Conservation (phyloP, 2,888 invertebrate species). For the Quadriops clusia region DNA sequence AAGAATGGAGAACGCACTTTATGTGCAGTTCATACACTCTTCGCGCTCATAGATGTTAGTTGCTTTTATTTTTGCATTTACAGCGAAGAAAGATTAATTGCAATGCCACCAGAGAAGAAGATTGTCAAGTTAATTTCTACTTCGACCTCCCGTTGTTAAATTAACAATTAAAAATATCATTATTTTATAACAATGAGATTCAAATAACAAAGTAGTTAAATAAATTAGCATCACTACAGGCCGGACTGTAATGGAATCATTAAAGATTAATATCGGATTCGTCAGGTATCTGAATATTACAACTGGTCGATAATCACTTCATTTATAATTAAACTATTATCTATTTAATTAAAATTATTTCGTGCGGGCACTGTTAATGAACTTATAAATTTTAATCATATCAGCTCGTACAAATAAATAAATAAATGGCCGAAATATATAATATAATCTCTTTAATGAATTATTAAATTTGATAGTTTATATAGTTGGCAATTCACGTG, state of each 20-base stretch:
- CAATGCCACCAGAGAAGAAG: slow-evolving; percentile 1
- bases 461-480: too few relatives aligned
- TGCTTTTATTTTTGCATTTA: slow-evolving; percentile 1
- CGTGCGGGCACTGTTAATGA: slow-evolving; percentile 1
- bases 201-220: slow-evolving; percentile 25
- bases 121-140: slow-evolving; percentile 2
- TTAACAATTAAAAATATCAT: slow-evolving; percentile 21
- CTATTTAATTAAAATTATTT: slow-evolving; percentile 20
- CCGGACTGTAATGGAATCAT: slow-evolving; percentile 31
- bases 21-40: too few relatives aligned
- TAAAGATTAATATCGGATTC: slow-evolving; percentile 29
- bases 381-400: too few relatives aligned
- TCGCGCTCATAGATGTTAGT: too few relatives aligned
- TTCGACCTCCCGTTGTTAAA: slow-evolving; percentile 9
- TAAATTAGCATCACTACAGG: slow-evolving; percentile 29
- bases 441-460: too few relatives aligned
- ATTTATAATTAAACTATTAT: slow-evolving; percentile 20
- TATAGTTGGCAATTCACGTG: too few relatives aligned
- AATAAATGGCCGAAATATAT: too few relatives aligned
- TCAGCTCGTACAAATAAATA: too few relatives aligned
- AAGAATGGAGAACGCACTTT: too few relatives aligned
- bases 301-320: slow-evolving; percentile 16
- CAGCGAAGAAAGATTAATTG: not conserved
- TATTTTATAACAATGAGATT: slow-evolving; percentile 12
- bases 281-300: slow-evolving; percentile 20